phyloP scores from a whole-genome alignment of 2,888 invertebrate species.

The Eristalinus aeneus region DNA sequence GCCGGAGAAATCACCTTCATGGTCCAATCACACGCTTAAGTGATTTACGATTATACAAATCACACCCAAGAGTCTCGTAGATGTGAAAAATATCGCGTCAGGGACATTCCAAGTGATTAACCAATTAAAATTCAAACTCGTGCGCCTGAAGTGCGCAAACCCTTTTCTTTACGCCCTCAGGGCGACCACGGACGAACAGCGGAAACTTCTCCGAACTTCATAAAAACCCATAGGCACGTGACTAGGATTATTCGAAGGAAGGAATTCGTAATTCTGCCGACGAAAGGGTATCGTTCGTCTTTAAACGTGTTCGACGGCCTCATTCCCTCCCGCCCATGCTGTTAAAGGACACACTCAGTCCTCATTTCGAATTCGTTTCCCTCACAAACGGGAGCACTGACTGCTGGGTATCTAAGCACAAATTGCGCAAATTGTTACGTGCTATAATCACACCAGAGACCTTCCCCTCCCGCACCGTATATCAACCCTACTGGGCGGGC shows the following conservation, averaged over 20 bases:
- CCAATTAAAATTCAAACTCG: slow-evolving; percentile 61
- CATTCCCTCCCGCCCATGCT: background rate
- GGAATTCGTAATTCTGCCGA: slow-evolving; percentile 50
- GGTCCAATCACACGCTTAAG: slow-evolving; percentile 21
- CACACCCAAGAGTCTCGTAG: slow-evolving; percentile 50
- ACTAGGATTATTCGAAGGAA: slow-evolving; percentile 51
- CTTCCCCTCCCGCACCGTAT: slow-evolving; percentile 1
- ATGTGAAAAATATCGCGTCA: slow-evolving; percentile 23
- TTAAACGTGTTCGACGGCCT: background rate
- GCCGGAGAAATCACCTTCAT: background rate
- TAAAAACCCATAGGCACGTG: slow-evolving; percentile 53
- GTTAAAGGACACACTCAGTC: background rate
- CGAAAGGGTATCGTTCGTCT: slow-evolving; percentile 1
- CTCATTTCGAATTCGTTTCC: background rate
- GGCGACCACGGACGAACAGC: background rate
- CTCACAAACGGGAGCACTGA: background rate
- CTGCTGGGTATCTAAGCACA: slow-evolving; percentile 20
- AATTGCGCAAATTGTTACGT: slow-evolving; percentile 40
- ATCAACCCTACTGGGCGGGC: slow-evolving; percentile 1
- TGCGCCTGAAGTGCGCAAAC: slow-evolving; percentile 9
- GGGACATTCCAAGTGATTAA: slow-evolving; percentile 41
- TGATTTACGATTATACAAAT: slow-evolving; percentile 38
- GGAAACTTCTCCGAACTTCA: slow-evolving; percentile 29
- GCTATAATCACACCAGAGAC: slow-evolving; percentile 35
- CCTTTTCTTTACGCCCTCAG: background rate